Evolutionary conservation across 2,113 vertebrate species (phyloP).

Genomic region (Romanogobio albipinnatus): DNA sequence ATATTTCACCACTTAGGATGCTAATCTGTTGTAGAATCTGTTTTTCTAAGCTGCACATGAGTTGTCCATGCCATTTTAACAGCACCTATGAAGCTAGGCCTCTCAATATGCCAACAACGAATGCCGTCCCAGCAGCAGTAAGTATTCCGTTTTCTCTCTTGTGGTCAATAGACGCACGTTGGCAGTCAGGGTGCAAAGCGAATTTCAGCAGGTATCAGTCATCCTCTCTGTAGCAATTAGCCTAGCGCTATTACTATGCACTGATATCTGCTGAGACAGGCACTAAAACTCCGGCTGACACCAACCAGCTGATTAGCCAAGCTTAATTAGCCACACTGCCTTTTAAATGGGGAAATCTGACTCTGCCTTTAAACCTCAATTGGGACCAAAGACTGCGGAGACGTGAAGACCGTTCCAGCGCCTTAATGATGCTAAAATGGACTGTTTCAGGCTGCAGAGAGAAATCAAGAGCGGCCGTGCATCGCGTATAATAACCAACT

Average conservation of each 20-base stretch:
- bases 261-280: slow-evolving; percentile 56
- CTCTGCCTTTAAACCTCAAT: slow-evolving; percentile 55
- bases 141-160: background rate
- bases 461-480: slow-evolving; percentile 19
- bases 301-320: slow-evolving; percentile 52
- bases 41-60: background rate
- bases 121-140: background rate
- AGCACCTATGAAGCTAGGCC: background rate
- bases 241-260: slow-evolving; percentile 45
- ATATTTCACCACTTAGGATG: slow-evolving; percentile 1
- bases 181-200: slow-evolving; percentile 13
- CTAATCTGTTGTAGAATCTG: background rate
- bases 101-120: background rate
- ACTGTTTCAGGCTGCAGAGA: slow-evolving; percentile 21
- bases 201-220: slow-evolving; percentile 31
- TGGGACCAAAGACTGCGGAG: slow-evolving; percentile 45
- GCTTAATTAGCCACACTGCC: slow-evolving; percentile 59
- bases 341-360: slow-evolving; percentile 51
- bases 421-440: slow-evolving; percentile 45
- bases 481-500: slow-evolving; percentile 24
- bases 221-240: slow-evolving; percentile 56
- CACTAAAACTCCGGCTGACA: slow-evolving; percentile 52
- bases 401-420: slow-evolving; percentile 11
- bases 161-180: background rate
- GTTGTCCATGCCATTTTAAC: too few species aligned